Evolutionary conservation across 2,113 vertebrate genomes (phyloP).

Genomic region (Sapayoa aenigma): DNA sequence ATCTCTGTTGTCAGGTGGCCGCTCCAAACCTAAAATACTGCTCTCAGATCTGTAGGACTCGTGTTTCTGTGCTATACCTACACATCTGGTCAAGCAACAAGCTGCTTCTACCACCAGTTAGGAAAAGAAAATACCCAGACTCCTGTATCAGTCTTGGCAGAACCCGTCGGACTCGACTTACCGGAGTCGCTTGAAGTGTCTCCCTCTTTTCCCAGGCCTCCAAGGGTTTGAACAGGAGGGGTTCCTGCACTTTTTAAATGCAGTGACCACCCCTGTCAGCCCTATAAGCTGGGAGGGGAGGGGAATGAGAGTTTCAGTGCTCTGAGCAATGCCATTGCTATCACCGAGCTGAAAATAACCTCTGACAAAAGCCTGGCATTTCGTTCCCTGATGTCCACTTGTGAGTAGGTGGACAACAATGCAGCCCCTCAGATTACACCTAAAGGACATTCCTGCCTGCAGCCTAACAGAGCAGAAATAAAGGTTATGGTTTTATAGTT

Average conservation of each 20-base stretch:
- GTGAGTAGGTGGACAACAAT: slow-evolving; percentile 72
- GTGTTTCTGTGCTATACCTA: fast-evolving
- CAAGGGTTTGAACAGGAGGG: background rate
- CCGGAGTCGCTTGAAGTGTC: background rate
- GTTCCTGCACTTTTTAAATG: slow-evolving; percentile 63
- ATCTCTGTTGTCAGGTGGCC: background rate
- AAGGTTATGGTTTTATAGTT: background rate
- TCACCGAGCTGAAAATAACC: slow-evolving; percentile 78
- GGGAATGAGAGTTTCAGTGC: slow-evolving; percentile 55
- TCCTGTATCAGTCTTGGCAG: background rate
- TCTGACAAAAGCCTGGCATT: slow-evolving; percentile 75
- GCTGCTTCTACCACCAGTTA: background rate
- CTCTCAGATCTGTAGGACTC: background rate
- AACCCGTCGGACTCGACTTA: background rate
- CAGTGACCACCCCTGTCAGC: background rate
- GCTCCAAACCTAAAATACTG: background rate
- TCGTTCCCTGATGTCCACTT: slow-evolving; percentile 31
- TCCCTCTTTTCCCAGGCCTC: background rate
- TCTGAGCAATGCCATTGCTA: slow-evolving; percentile 73
- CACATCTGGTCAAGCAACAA: background rate
- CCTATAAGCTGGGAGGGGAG: slow-evolving; percentile 40
- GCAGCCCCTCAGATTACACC: slow-evolving; percentile 45
- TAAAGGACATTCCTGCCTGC: background rate
- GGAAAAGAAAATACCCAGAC: background rate
- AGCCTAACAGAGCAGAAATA: background rate